Evolutionary conservation across 2,113 vertebrate genomes (phyloP), one percentile per base, ranked within the genome.

Genomic region (Motacilla tschutschensis): DNA sequence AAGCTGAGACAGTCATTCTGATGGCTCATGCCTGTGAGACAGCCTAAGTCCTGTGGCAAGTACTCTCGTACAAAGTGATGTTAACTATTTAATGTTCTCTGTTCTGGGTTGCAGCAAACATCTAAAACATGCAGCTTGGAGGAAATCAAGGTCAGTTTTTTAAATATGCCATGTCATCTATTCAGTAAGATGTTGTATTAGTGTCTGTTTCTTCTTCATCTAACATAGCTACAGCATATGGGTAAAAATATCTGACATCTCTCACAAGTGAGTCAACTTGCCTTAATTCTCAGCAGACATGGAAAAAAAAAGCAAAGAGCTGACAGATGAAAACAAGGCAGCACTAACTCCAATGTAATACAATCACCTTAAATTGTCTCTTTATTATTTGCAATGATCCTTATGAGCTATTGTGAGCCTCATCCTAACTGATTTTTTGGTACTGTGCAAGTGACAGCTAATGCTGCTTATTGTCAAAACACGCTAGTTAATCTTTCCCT

Each of bases 81-180:
- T 65, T 71, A 57, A 63, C 55, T 70, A 28, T 81, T 79, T 65
- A 10, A 65, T 33, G 13, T 64, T 93, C 58, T 81, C 54, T 88
- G 17, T 36, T 92, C 83, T 85, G 50, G 38, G 21, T 86, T 90
- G 71, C 85, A 91, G 26, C 41, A 85, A 59, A 51, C 43, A 81
- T 44, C 73, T 66, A 43, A 83, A 89, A 43, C 9, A 29, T 35
- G 47, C 54, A 75, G 47, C 26, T 10, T 57, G 47, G 46, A 88
- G 48, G 60, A 86, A 59, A 82, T 46, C 22, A 79, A 75, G 71
- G 66, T 67, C 82, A 85, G 71, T 82, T 89, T 79, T 29, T 59
- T 18, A 76, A 83, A 57, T 2, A 21, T 22, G 13, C 18, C 31
- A 19, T 26, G 59, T 22, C 25, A 75, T 8, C 46, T 88, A 11